These are phyloP conservation scores for Eubucco bourcierii DNA, from an alignment of 2,113 vertebrate genomes.

Conservation along the genomic window DNA sequence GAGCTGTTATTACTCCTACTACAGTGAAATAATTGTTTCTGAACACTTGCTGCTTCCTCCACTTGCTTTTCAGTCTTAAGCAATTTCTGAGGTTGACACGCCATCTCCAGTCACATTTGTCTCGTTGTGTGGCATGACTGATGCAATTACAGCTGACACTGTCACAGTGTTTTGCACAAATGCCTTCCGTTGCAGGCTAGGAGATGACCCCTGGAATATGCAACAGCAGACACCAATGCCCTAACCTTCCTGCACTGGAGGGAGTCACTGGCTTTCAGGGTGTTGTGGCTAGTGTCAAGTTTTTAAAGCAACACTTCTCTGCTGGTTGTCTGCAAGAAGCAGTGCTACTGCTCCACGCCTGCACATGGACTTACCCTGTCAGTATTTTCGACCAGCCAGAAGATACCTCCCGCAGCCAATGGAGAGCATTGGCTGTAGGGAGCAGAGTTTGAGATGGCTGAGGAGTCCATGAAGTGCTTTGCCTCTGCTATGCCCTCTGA, in stretches of 20 bases:
- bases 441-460: not conserved
- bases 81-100: not conserved
- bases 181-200: not conserved
- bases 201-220: not conserved
- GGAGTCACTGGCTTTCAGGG: not conserved
- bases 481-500: not conserved
- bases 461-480: not conserved
- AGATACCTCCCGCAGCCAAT: not conserved
- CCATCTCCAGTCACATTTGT: constrained; percentile 30
- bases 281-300: not conserved
- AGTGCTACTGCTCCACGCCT: not conserved
- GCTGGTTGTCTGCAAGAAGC: not conserved
- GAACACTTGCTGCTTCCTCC: not conserved
- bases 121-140: not conserved
- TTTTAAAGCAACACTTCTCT: not conserved
- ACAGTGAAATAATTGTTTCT: not conserved
- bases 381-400: not conserved
- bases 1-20: not conserved
- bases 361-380: not conserved
- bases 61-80: constrained; percentile 13
- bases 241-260: not conserved
- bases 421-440: not conserved
- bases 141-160: constrained; percentile 22
- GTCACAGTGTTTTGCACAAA: not conserved
- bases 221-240: not conserved